Base-by-base conservation (phyloP, 2,888 invertebrate genomes). In the Deroplatys truncata region DNA sequence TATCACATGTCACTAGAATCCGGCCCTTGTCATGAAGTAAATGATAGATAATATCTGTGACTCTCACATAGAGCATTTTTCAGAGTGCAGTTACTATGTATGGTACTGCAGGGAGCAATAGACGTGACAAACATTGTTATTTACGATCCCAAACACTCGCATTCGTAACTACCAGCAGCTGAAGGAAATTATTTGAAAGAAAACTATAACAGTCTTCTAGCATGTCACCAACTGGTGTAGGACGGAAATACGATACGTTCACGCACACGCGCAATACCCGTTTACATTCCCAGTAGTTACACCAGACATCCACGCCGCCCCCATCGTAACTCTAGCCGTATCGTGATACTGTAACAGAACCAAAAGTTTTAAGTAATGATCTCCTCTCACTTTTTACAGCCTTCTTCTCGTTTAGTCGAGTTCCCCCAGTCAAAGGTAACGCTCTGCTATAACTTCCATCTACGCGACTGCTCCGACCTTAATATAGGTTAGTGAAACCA, bases 401-500 rank as follows among this genome's bases (percentile, higher is more conserved):
- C 29, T 72, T 20, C 72, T 20, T 86, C 29, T 72, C 56, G 16
- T 72, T 25, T 72, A 72, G 56, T 25, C 56, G 20, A 25, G 25
- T 25, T 72, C 25, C 4, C 25, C 56, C 16, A 72, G 56, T 72
- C 56, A 25, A 25, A 25, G 25, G 56, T 72, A 43, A 43, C 43
- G 43, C 43, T 43, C 43, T 43, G 43, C 43, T 72, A 72, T 72
- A 72, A 72, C 56, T 72, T 72, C 25, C 56, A 25, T 25, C 56
- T 72, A 16, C 25, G 56, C 56, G 56, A 72, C 56, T 72, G 25
- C 56, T 25, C 25, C 56, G 56, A 83, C 43, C 49, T 72, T 89
- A 89, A 89, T 89, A 85, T 89, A 85, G 89, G 89, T 89, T 89
- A 89, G 72, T 85, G 72, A 56, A 72, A 82, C 85, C 89, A 89